These are phyloP conservation scores for Perizoma affinitatum DNA, from an alignment of 2,888 invertebrate species.

Conservation along the genomic window DNA sequence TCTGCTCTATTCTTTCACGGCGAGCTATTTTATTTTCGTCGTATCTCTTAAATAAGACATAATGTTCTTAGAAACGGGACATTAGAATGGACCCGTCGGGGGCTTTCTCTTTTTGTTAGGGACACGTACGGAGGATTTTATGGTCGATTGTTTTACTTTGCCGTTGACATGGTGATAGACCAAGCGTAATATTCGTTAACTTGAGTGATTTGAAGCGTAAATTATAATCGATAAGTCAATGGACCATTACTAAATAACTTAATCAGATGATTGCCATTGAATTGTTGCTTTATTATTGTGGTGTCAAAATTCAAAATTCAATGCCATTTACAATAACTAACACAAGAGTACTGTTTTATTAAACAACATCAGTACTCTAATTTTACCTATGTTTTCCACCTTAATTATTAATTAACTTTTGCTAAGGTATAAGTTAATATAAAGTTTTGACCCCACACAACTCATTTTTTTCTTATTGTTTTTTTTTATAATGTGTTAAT, in stretches of 20 bases:
- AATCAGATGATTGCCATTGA: conserved; percentile 10
- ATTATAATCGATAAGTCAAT: conserved; percentile 22
- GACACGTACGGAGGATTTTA: conserved; percentile 78
- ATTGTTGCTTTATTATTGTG: background rate
- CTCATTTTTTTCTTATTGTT: no score
- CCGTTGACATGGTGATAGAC: conserved; percentile 46
- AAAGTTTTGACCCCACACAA: no score
- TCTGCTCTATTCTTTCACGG: conserved; percentile 73
- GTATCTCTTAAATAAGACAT: conserved; percentile 81
- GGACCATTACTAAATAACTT: conserved; percentile 17
- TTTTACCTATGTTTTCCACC: no score
- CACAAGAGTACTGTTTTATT: no score
- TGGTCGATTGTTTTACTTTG: conserved; percentile 80
- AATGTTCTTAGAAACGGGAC: conserved; percentile 81
- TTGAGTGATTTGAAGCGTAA: conserved; percentile 26
- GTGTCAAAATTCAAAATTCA: no score
- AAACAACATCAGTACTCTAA: no score
- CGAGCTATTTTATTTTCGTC: conserved; percentile 73
- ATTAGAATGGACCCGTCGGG: conserved; percentile 68
- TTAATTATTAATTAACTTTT: no score
- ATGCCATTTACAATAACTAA: no score
- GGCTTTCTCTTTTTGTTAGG: conserved; percentile 78
- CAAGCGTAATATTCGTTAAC: conserved; percentile 40
- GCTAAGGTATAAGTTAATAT: no score
- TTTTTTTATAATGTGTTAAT: no score